A percentile compares a stretch with the other conserved stretches of the same genome.
These are phyloP conservation scores for Pheosia gnoma DNA, from an alignment of 2,888 invertebrate species.

Conservation along the genomic window DNA sequence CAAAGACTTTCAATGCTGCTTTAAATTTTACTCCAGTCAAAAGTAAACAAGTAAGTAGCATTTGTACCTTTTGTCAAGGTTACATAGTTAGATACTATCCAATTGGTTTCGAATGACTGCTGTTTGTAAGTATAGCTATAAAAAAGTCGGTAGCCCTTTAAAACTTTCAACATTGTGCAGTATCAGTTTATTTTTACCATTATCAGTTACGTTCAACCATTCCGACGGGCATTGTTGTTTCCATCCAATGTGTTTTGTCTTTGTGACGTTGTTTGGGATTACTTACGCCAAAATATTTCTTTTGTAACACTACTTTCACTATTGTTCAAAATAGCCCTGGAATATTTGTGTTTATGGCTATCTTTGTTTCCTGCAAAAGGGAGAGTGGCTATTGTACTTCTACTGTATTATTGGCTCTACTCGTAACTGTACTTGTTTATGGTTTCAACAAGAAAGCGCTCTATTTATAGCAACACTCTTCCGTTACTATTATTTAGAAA, in stretches of 20 bases:
- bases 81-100: background rate
- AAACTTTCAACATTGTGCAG: conserved; percentile 1
- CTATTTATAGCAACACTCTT: conserved; percentile 17
- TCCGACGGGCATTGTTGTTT: conserved; percentile 2
- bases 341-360: conserved; percentile 11
- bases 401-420: conserved; percentile 10
- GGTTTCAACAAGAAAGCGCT: conserved; percentile 14
- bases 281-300: conserved; percentile 19
- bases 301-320: conserved; percentile 27
- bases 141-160: background rate
- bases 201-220: background rate
- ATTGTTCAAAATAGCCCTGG: conserved; percentile 18
- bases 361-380: conserved; percentile 21
- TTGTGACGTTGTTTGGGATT: conserved; percentile 22
- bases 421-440: conserved; percentile 21
- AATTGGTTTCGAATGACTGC: background rate
- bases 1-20: background rate
- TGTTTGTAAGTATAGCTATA: background rate
- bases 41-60: background rate
- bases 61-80: conserved; percentile 5
- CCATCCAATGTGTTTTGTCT: background rate
- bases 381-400: conserved; percentile 17
- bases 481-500: conserved; percentile 4
- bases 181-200: background rate
- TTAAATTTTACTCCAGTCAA: background rate